Percentiles rank a stretch among this genome's conserved stretches.
Evolutionary conservation across 2,888 invertebrate genomes (phyloP).

Genomic region (Tricholauxania praeusta): DNA sequence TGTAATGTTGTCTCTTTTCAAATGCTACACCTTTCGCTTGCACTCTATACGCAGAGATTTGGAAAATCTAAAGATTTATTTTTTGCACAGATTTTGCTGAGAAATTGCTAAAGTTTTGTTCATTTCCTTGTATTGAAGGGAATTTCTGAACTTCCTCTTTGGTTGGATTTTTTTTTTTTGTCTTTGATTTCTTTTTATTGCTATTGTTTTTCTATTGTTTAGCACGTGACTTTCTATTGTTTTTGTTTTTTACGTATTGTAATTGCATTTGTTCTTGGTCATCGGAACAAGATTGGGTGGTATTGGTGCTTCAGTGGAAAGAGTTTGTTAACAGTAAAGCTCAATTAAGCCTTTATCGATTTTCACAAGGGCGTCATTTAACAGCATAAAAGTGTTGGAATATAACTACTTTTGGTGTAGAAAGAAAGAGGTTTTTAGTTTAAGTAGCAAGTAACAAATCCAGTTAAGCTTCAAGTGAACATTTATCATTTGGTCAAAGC

Average conservation of each 20-base stretch:
- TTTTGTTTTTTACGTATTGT: constrained; percentile 12
- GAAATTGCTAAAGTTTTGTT: constrained; percentile 35
- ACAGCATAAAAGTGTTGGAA: constrained; percentile 11
- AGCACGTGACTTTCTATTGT: constrained; percentile 40
- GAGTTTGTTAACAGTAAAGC: constrained; percentile 29
- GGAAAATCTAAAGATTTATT: constrained; percentile 31
- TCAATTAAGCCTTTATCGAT: constrained; percentile 41
- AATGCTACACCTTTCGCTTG: not conserved
- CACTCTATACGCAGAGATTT: constrained; percentile 12
- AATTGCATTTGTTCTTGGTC: constrained; percentile 8
- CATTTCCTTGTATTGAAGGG: constrained; percentile 23
- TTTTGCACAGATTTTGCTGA: constrained; percentile 33
- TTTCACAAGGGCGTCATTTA: not conserved
- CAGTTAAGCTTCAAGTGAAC: not conserved
- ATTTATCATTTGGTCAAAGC: constrained; percentile 24
- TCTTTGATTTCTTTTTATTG: constrained; percentile 4
- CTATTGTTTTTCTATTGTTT: constrained; percentile 23
- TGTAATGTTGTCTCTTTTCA: not conserved
- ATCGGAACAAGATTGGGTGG: not conserved
- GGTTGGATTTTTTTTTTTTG: constrained; percentile 5
- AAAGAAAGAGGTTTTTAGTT: not conserved
- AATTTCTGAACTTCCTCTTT: constrained; percentile 17
- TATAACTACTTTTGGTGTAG: not conserved
- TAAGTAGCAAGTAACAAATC: not conserved
- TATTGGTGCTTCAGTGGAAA: not conserved